Evolutionary conservation across 2,797 vertebrate species (phyloP).

Genomic region (Epinephelus malabaricus): DNA sequence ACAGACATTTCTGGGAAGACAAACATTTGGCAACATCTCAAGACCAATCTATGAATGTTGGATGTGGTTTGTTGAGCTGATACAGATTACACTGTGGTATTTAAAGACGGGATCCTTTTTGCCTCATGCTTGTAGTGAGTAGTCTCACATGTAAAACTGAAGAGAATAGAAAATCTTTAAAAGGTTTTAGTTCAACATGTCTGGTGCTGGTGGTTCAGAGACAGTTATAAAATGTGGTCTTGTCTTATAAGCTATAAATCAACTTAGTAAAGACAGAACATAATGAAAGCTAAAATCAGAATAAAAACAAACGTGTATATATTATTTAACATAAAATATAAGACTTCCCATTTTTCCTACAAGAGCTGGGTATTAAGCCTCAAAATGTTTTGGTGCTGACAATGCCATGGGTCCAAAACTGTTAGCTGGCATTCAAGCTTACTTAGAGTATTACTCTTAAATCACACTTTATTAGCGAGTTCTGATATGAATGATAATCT

Average conservation of each 20-base stretch:
- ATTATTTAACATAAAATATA: background rate
- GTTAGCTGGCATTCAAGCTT: background rate
- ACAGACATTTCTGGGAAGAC: constrained; percentile 9
- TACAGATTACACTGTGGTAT: background rate
- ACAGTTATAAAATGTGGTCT: background rate
- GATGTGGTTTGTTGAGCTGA: constrained; percentile 28
- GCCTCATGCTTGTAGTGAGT: background rate
- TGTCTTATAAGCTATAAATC: background rate
- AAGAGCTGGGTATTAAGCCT: background rate
- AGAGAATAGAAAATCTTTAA: background rate
- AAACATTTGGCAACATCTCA: background rate
- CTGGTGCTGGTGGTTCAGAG: background rate
- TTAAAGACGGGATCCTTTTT: constrained; percentile 19
- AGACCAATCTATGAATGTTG: background rate
- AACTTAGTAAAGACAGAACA: background rate
- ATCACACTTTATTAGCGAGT: background rate
- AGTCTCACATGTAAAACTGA: background rate
- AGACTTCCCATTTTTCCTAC: background rate
- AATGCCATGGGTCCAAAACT: background rate
- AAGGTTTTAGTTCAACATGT: background rate
- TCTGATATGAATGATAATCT: background rate
- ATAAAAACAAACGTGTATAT: background rate
- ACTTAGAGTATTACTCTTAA: background rate
- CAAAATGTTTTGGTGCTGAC: background rate
- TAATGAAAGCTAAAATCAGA: background rate